Conservation (phyloP, 2,113 vertebrate species). For the Cromileptes altivelis region DNA sequence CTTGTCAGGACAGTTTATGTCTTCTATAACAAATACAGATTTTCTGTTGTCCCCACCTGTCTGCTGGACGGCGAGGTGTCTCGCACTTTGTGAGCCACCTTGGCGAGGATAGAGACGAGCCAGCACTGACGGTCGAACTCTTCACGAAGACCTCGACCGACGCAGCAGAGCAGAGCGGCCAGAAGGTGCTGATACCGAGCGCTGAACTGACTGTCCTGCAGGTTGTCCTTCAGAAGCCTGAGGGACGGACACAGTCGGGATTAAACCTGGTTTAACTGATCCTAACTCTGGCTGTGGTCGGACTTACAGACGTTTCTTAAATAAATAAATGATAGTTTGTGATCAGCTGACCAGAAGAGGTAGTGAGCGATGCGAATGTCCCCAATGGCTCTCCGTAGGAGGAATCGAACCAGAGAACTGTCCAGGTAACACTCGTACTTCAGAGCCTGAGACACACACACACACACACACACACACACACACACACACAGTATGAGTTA, state of each 20-base stretch:
- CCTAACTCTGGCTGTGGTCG: not conserved
- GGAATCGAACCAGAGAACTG: slow-evolving; percentile 95
- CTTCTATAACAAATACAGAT: too few species aligned
- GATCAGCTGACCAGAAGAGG: slow-evolving; percentile 92
- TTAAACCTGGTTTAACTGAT: not conserved
- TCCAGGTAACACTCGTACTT: slow-evolving; percentile 99
- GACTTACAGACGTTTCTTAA: too few species aligned
- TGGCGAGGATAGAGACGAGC: slow-evolving; percentile 90
- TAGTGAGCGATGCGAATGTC: slow-evolving; percentile 95
- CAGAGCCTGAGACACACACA: slow-evolving; percentile 86
- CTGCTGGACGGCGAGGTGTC: slow-evolving; percentile 89
- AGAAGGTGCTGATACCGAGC: slow-evolving; percentile 96
- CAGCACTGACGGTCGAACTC: slow-evolving; percentile 96
- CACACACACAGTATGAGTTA: too few species aligned
- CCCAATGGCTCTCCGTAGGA: slow-evolving; percentile 92
- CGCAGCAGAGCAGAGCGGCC: slow-evolving; percentile 95
- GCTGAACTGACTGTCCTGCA: slow-evolving; percentile 98
- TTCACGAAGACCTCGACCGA: slow-evolving; percentile 91
- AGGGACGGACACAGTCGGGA: too few species aligned
- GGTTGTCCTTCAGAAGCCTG: slow-evolving; percentile 95
- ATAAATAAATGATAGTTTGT: not conserved
- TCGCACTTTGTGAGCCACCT: slow-evolving; percentile 91
- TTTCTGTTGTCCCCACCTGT: slow-evolving; percentile 81
- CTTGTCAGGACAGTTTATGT: too few species aligned
- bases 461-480: not conserved